Evolutionary conservation across 2,113 vertebrate genomes (phyloP).

Genomic region (Lipophrys pholis): DNA sequence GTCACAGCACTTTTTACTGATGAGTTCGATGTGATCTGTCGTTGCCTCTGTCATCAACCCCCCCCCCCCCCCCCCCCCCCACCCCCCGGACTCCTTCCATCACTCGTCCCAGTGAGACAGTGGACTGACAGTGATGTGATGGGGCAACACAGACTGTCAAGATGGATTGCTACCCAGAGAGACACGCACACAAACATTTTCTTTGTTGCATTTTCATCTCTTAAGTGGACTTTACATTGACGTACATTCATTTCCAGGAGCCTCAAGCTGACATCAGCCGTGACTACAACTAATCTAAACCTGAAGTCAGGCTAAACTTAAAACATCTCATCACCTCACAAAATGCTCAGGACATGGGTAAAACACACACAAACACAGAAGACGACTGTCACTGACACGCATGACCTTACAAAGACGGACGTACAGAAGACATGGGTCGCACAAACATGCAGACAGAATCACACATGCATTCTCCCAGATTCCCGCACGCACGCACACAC

Average conservation of each 20-base stretch:
- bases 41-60: conserved; percentile 55
- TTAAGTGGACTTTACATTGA: no score
- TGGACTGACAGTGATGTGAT: conserved; percentile 78
- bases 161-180: conserved; percentile 72
- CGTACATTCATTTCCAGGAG: no score
- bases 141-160: conserved; percentile 78
- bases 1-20: conserved; percentile 71
- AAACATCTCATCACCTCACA: no score
- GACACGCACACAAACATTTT: conserved; percentile 48
- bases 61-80: conserved; percentile 4
- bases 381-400: conserved; percentile 41
- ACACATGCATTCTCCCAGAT: conserved; percentile 65
- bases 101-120: conserved; percentile 67
- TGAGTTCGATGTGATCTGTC: conserved; percentile 71
- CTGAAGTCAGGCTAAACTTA: no score
- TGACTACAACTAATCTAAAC: no score
- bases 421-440: no score
- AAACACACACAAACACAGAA: conserved; percentile 42
- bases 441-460: conserved; percentile 38
- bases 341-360: no score
- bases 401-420: neutral
- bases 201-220: conserved; percentile 6
- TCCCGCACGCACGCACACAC: conserved; percentile 37
- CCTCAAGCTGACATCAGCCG: no score
- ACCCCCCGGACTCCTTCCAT: conserved; percentile 71